Conservation (phyloP, 2,797 vertebrate genomes). For the Aeoliscus strigatus region DNA sequence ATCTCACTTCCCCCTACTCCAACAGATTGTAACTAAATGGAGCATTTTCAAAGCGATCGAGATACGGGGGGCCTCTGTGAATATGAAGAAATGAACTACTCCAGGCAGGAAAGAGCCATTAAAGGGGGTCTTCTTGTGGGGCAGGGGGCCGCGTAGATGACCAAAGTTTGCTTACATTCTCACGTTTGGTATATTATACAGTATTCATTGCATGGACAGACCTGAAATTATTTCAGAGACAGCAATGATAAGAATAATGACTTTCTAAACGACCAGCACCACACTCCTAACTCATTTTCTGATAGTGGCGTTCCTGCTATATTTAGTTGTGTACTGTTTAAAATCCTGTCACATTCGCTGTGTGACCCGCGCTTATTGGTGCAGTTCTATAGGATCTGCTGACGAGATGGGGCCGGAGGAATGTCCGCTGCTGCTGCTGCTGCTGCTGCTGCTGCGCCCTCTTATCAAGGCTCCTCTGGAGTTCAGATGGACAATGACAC, state of each 20-base stretch:
- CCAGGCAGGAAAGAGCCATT: conserved; percentile 45
- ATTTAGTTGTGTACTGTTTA: conserved; percentile 85
- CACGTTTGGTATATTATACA: conserved; percentile 80
- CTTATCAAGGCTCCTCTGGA: conserved; percentile 60
- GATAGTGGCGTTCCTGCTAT: conserved; percentile 79
- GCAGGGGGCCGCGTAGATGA: conserved; percentile 63
- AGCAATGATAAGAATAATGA: conserved; percentile 84
- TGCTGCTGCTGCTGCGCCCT: no score
- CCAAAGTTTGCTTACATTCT: conserved; percentile 70
- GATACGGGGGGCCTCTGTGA: conserved; percentile 49
- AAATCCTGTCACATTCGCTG: conserved; percentile 78
- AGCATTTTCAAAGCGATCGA: conserved; percentile 66
- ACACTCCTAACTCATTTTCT: conserved; percentile 83
- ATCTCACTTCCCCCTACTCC: conserved; percentile 71
- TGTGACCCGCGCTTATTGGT: conserved; percentile 66
- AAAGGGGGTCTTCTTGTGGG: conserved; percentile 57
- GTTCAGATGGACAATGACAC: conserved; percentile 69
- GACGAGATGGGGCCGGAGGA: conserved; percentile 59
- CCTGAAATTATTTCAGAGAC: conserved; percentile 83
- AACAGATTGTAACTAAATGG: conserved; percentile 73
- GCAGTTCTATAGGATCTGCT: conserved; percentile 67
- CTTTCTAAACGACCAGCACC: conserved; percentile 80
- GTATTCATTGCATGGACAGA: conserved; percentile 83
- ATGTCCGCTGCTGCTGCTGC: conserved; percentile 47
- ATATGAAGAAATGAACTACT: conserved; percentile 66